Base-by-base conservation (phyloP, 2,113 vertebrate species). In the Lophura nycthemera region DNA sequence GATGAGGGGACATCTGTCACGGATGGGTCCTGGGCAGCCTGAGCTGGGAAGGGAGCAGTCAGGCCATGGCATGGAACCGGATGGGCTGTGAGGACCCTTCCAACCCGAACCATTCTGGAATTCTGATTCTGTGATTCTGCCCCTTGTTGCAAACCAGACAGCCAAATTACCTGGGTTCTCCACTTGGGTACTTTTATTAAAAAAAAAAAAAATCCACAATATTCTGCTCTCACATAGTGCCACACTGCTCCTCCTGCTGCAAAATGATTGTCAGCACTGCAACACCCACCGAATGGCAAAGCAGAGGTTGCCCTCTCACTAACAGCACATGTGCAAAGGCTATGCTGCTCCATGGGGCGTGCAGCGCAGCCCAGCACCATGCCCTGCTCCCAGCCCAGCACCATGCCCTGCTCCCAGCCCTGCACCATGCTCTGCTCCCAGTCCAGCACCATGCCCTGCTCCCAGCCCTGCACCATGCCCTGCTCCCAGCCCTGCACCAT, bases 401-500 rank as follows among this genome's bases (percentile, higher is more conserved):
- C 15, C 2, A 0, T 30, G 54, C 18, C 17, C 63, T 2, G 0
- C 48, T 57, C 42, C 40, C 1, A 0, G 27, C 18, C 5, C 3
- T 2, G 12, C 48, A 50, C 13, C 2, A 0, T 19, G 56, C 19
- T 13, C 57, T 2, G 0, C 48, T 52, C 38, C 48, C 2, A 0
- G 24, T 16, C 5, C 3, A 3, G 11, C 52, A 0, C 13, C 2
- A 0, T 20, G 32, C 19, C 13, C 64, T 2, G 0, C 48, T 52
- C 43, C 42, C 2, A 0, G 27, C 19, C 6, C 4, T 3, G 1
- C 4, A 0, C 15, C 2, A 0, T 11, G 56, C 19, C 17, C 64
- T 2, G 0, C 42, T 59, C 43, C 48, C 1, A 0, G 16, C 20
- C 4, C 3, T 4, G 17, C 43, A 48, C 19, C 2, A 0, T 30